Conservation (phyloP, 2,113 vertebrate genomes). For the Butorides virescens region DNA sequence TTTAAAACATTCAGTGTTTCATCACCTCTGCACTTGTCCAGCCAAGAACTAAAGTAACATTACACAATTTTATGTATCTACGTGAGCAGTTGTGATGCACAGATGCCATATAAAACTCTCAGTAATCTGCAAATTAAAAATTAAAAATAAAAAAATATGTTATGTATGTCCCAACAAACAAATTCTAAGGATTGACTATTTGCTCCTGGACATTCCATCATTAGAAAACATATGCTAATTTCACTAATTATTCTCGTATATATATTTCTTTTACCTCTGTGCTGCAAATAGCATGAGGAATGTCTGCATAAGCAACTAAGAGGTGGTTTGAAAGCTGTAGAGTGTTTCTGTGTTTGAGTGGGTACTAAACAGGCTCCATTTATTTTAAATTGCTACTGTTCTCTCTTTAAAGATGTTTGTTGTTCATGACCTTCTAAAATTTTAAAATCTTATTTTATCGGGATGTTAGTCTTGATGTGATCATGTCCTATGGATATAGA, state of each 20-base stretch:
- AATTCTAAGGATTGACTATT: not conserved
- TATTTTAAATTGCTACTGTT: not conserved
- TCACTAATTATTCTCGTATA: not conserved
- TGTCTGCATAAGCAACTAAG: not conserved
- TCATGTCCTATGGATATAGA: not conserved
- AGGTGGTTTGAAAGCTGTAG: not conserved
- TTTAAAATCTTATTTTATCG: not conserved
- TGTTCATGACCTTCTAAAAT: not conserved
- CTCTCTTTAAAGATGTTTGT: not conserved
- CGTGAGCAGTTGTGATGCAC: not conserved
- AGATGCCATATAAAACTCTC: not conserved
- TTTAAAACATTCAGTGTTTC: not conserved
- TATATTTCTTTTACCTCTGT: not conserved
- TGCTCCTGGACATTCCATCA: not conserved
- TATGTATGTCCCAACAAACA: not conserved
- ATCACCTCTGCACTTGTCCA: not conserved
- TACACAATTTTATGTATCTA: not conserved
- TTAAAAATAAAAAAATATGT: not conserved
- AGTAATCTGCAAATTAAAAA: not conserved
- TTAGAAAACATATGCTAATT: not conserved
- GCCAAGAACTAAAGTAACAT: not conserved
- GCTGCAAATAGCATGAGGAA: not conserved
- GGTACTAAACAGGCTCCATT: not conserved
- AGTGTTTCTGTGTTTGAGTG: not conserved
- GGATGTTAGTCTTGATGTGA: not conserved